These are phyloP conservation scores for Xerus rutilus DNA, from an alignment of 2,797 vertebrate genomes.

Conservation along the genomic window DNA sequence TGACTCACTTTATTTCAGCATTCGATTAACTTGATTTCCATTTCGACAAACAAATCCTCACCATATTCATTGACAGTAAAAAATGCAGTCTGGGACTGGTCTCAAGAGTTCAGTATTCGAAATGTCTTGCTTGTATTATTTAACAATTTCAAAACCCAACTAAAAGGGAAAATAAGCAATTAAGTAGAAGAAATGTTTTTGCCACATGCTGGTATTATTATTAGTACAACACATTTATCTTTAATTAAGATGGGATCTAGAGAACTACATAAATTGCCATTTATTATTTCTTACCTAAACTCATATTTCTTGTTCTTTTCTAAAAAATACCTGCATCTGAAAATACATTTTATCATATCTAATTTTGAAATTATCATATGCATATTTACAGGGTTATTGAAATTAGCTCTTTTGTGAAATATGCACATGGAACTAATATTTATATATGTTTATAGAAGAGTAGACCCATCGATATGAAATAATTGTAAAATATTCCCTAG, in stretches of 20 bases:
- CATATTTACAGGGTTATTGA: neutral
- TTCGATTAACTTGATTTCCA: conserved; percentile 9
- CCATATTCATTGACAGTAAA: neutral
- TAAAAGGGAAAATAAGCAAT: conserved; percentile 63
- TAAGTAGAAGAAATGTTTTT: conserved; percentile 60
- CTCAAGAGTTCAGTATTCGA: conserved; percentile 54
- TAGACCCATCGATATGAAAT: neutral
- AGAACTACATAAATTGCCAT: conserved; percentile 19
- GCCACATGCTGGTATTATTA: conserved; percentile 58
- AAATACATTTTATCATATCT: neutral
- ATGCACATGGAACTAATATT: neutral
- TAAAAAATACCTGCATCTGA: neutral
- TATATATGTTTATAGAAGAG: neutral
- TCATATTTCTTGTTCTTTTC: neutral
- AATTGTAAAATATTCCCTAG: neutral
- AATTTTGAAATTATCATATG: conserved; percentile 5
- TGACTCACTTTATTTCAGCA: neutral
- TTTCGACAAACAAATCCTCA: conserved; percentile 1
- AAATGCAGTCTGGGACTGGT: neutral
- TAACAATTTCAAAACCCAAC: conserved; percentile 61
- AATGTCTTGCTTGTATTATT: conserved; percentile 63
- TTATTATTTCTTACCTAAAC: conserved; percentile 55
- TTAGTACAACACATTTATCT: conserved; percentile 41
- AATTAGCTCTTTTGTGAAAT: neutral
- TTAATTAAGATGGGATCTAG: conserved; percentile 66